Conservation (phyloP, 2,888 invertebrate species). For the Agrochola lychnidis region DNA sequence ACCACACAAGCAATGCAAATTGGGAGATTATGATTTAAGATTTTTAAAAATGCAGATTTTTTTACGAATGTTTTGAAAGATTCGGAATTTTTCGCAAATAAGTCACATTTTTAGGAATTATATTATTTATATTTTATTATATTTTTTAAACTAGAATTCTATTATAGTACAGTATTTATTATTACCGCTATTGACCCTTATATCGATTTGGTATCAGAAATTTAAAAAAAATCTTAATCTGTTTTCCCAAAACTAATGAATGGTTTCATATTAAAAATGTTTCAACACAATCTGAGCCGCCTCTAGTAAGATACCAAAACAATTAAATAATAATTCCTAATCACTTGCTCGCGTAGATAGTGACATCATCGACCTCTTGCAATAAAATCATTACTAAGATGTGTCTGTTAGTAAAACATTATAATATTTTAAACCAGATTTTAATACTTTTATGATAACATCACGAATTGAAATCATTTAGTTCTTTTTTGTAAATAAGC, state of each 20-base stretch:
- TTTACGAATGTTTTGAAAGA: neutral
- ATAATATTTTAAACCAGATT: conserved; percentile 16
- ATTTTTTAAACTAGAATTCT: neutral
- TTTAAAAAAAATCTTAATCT: neutral
- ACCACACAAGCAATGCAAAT: conserved; percentile 19
- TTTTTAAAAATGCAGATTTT: neutral
- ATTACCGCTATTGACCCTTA: neutral
- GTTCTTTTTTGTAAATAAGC: neutral
- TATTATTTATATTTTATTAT: too few relatives aligned
- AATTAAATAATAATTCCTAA: conserved; percentile 59
- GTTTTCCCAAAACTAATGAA: conserved; percentile 5
- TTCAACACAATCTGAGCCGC: conserved; percentile 1
- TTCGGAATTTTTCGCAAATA: neutral
- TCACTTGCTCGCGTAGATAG: conserved; percentile 29
- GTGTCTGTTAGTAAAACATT: conserved; percentile 22
- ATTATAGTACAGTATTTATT: neutral
- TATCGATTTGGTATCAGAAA: neutral
- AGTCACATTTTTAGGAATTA: neutral
- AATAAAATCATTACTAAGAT: conserved; percentile 33
- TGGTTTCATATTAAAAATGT: neutral
- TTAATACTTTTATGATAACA: conserved; percentile 30
- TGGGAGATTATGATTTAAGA: conserved; percentile 4
- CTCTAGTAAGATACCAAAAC: conserved; percentile 44
- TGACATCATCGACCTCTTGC: conserved; percentile 53
- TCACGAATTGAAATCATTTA: conserved; percentile 28